Evolutionary conservation across 2,888 invertebrate genomes (phyloP), one percentile per base, ranked within the genome.

Genomic region (Chydorus sphaericus): DNA sequence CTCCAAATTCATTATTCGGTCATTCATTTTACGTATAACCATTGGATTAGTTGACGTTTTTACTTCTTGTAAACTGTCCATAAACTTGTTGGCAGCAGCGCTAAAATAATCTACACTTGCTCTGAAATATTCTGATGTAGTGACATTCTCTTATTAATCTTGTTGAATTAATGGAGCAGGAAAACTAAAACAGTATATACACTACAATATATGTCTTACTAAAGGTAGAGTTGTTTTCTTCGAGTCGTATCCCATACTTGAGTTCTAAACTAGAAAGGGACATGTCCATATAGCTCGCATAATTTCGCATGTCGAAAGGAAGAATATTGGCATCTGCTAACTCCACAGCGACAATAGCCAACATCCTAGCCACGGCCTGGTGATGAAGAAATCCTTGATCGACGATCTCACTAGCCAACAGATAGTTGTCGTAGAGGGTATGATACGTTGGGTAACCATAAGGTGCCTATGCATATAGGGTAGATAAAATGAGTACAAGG

Each of bases 341-440:
- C 48, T 59, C 56, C 1, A 67, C 61, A 0, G 69, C 68, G 49
- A 71, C 56, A 56, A 71, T 68, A 3, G 66, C 67, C 71, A 61
- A 62, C 20, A 62, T 49, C 23, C 58, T 57, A 7, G 62, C 59
- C 16, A 62, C 50, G 7, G 63, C 58, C n/a, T 59, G 44, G 51
- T 68, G 67, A 26, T 65, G 62, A 20, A 57, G 59, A 58, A 67
- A 67, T 26, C 64, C 63, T 5, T 64, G 65, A 61, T 71, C 71
- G 29, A 69, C 64, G 36, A 70, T 65, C 56, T 65, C 63, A 23
- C 59, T 62, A 36, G 62, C 62, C 26, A 70, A 64, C 16, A 66
- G 63, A 58, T 66, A 67, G 8, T 66, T 70, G 51, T 71, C 71
- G 36, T 68, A 66, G 29, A 68, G 58, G 0, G 70, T 69, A 57